Conservation (phyloP, 1,140 invertebrate genomes). For the Melipona quadrifasciata region DNA sequence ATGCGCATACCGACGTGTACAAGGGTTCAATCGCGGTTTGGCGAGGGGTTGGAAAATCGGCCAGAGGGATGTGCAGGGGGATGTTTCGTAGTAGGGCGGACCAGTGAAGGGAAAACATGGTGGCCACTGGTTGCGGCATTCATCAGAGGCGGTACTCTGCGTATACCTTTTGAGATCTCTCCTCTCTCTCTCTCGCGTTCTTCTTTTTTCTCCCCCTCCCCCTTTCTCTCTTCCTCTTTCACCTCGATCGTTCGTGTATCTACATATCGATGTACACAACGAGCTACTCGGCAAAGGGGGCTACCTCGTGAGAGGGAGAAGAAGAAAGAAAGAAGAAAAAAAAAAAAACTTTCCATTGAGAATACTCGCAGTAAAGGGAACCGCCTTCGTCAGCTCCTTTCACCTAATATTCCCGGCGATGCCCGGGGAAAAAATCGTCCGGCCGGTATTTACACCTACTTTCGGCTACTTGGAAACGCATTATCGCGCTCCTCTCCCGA, state of each 20-base stretch:
- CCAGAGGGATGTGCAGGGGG: slow-evolving; percentile 58
- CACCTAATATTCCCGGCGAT: slow-evolving; percentile 66
- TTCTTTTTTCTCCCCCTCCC: slow-evolving; percentile 33
- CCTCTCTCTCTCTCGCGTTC: slow-evolving; percentile 53
- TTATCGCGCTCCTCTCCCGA: slow-evolving; percentile 70
- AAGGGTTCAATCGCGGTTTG: slow-evolving; percentile 69
- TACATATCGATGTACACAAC: slow-evolving; percentile 28
- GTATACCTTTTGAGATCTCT: slow-evolving; percentile 69
- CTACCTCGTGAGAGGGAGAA: slow-evolving; percentile 79
- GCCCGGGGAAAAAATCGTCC: slow-evolving; percentile 58
- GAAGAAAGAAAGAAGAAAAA: slow-evolving; percentile 12
- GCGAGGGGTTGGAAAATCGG: slow-evolving; percentile 68
- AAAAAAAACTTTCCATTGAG: slow-evolving; percentile 79
- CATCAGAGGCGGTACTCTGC: slow-evolving; percentile 75
- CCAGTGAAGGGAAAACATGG: slow-evolving; percentile 70
- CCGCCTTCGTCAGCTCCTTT: slow-evolving; percentile 75
- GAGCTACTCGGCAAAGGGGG: background rate
- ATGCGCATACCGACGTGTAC: slow-evolving; percentile 55
- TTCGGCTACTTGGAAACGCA: slow-evolving; percentile 72
- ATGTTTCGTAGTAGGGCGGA: slow-evolving; percentile 66
- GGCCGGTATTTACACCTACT: slow-evolving; percentile 78
- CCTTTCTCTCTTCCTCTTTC: slow-evolving; percentile 36
- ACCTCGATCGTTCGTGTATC: slow-evolving; percentile 35
- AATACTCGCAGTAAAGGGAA: slow-evolving; percentile 77
- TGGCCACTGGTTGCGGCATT: slow-evolving; percentile 76